Evolutionary conservation across 1,140 invertebrate genomes (phyloP), one percentile per base, ranked within the genome.

Genomic region (Zeugodacus cucurbitae): DNA sequence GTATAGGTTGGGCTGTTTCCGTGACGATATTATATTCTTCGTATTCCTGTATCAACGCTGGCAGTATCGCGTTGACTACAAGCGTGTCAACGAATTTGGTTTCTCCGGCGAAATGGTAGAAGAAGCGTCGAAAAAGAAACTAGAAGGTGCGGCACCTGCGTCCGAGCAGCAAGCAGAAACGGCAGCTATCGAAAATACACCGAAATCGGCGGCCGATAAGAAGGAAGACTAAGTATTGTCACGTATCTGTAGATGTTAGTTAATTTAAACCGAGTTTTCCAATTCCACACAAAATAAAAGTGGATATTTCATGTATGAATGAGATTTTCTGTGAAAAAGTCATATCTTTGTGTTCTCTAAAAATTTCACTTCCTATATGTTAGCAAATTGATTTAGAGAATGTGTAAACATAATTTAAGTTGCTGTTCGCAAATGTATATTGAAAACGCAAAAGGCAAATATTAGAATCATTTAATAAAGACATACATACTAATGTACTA

Each of bases 1-100:
- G 95, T 99, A 99, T 93, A 95, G 97, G 89, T 93, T 98, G 89
- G 98, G 99, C 22, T 99, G 99, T 94, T 98, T 99, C 94, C 96
- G 99, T 93, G 98, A 99, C 95, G 98, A 99, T 94, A 98, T 99
- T 90, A 97, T 99, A 44, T 99, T 99, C 95, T 98, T 99, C 92
- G 98, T 99, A 91, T 99, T 98, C 95, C 95, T 99, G 74, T 99
- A 99, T 93, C 99, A 99, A 94, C 96, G 98, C 87, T 99, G 97
- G 96, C 99, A 99, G 89, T 99, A 99, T 94, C 97, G 98, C 90
- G 98, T 98, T 37, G 99, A 99, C 94, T 97, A 96, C 32, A 96
- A 96, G 48, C 95, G 99, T 90, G 96, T 99, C 3, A 99, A 99
- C 94, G 99, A 99, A 93, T 99, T 98, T 95, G 99, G 99, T 44